Conservation (phyloP, 2,113 vertebrate genomes). For the Thryonomys swinderianus region DNA sequence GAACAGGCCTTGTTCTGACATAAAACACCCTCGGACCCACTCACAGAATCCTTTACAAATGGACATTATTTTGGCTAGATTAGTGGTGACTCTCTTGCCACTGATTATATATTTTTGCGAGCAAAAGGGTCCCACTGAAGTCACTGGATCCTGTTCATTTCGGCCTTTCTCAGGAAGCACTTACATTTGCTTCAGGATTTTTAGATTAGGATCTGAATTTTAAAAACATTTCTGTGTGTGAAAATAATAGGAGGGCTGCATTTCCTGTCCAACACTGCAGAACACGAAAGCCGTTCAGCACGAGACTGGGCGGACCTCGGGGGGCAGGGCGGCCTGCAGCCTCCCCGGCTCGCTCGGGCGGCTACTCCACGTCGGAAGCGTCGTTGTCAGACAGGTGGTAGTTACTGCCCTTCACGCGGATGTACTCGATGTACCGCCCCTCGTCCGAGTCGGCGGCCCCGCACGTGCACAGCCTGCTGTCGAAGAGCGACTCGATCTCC, state of each 20-base stretch:
- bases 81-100: constrained; percentile 63
- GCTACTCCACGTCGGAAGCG: constrained; percentile 96
- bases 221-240: constrained; percentile 73
- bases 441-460: constrained; percentile 95
- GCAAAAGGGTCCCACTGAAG: constrained; percentile 61
- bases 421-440: constrained; percentile 97
- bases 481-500: constrained; percentile 97
- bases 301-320: constrained; percentile 83
- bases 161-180: constrained; percentile 45
- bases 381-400: constrained; percentile 99
- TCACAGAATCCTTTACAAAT: constrained; percentile 42
- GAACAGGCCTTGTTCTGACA: constrained; percentile 33
- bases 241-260: constrained; percentile 72
- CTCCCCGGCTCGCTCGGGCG: constrained; percentile 83
- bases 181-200: constrained; percentile 20
- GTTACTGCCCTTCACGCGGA: constrained; percentile 99
- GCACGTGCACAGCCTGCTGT: constrained; percentile 95
- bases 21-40: constrained; percentile 35
- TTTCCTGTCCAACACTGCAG: constrained; percentile 80
- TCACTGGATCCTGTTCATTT: constrained; percentile 66
- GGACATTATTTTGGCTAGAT: constrained; percentile 62
- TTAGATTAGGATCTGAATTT: constrained; percentile 63
- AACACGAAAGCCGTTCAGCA: constrained; percentile 80
- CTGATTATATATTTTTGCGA: constrained; percentile 66
- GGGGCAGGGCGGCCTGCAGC: constrained; percentile 85